These are phyloP conservation scores for Tapera naevia DNA, from an alignment of 2,797 vertebrate genomes.

Conservation along the genomic window DNA sequence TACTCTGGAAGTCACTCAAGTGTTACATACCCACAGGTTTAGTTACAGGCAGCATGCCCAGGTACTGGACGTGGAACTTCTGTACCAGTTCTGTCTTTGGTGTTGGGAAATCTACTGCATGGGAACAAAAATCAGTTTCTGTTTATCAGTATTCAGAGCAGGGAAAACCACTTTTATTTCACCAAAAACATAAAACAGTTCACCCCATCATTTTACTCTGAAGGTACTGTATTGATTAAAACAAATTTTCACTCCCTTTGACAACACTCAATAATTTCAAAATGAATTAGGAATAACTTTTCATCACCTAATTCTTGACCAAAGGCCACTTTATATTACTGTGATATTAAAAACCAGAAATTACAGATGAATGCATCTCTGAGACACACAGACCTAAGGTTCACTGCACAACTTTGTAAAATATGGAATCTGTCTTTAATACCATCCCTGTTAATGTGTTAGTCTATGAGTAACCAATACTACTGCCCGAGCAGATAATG, in stretches of 20 bases:
- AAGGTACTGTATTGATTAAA: neutral
- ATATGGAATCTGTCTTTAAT: neutral
- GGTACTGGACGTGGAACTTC: conserved; percentile 94
- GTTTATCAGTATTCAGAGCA: conserved; percentile 26
- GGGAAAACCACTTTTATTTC: neutral
- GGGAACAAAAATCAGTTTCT: conserved; percentile 52
- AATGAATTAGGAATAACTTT: neutral
- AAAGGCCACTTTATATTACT: neutral
- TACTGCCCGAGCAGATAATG: neutral
- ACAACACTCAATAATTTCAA: neutral
- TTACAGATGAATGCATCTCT: neutral
- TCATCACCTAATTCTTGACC: neutral
- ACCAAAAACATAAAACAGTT: neutral
- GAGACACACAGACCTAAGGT: neutral
- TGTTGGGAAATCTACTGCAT: conserved; percentile 93
- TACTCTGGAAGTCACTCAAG: neutral
- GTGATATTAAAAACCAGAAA: neutral
- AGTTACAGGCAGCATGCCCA: conserved; percentile 91
- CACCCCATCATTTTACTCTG: neutral
- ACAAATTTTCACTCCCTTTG: neutral
- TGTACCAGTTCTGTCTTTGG: conserved; percentile 98
- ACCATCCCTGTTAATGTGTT: neutral
- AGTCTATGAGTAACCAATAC: neutral
- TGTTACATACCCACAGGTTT: conserved; percentile 89
- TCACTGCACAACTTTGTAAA: neutral